Evolutionary conservation across 2,113 vertebrate species (phyloP).

Genomic region (Heptranchias perlo): DNA sequence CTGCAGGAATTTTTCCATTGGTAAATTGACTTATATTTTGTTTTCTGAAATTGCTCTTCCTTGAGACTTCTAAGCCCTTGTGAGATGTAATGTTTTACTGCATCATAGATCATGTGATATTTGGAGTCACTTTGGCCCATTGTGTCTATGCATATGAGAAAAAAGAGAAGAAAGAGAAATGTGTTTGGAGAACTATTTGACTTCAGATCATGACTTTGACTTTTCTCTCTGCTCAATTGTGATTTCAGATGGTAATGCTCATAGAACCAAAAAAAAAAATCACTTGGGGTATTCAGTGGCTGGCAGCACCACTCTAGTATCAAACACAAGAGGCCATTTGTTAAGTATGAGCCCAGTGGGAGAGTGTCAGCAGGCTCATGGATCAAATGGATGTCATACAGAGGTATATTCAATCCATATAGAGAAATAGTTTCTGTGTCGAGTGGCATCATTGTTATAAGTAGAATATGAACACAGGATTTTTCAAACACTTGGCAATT

Average conservation of each 20-base stretch:
- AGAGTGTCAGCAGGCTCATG: not conserved
- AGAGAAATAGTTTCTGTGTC: not conserved
- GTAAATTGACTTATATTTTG: not conserved
- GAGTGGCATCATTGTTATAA: not conserved
- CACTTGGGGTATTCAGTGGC: not conserved
- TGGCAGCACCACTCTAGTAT: not conserved
- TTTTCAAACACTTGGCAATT: not conserved
- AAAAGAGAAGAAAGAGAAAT: not conserved
- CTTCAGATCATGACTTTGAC: not conserved
- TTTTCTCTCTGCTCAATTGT: not conserved
- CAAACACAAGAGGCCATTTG: not conserved
- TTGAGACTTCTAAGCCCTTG: not conserved
- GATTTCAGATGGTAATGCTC: not conserved
- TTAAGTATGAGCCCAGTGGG: not conserved
- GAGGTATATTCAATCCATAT: not conserved
- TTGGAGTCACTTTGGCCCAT: not conserved
- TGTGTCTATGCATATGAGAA: not conserved
- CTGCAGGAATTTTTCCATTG: not conserved
- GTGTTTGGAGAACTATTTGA: no score
- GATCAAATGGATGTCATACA: not conserved
- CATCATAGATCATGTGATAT: not conserved
- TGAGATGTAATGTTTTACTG: no score
- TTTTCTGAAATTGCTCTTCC: not conserved
- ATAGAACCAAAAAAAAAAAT: not conserved
- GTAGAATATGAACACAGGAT: not conserved